Base-by-base conservation (phyloP, 23 tunicate genomes). In the Halocynthia aurantium region DNA sequence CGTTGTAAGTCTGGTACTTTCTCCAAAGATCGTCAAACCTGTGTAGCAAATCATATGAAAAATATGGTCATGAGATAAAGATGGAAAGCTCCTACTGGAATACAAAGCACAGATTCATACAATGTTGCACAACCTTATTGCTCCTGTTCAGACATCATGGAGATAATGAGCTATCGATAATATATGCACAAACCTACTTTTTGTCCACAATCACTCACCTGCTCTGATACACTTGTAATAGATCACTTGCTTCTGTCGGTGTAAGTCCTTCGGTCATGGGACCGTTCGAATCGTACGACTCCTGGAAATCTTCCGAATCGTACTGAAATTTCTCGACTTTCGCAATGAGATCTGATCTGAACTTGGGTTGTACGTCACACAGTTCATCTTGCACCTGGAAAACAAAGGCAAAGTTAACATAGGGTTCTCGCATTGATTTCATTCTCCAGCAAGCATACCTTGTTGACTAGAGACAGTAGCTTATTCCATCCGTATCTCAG, bases 21-120 rank as follows among this genome's bases (percentile, higher is more conserved):
- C 99, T 81, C 99, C 99, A 96, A 76, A 96, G 67, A 22, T 96
- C 99, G 67, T 90, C 96, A 56, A 96, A 96, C 63, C 99, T 92
- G 61, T 22, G 71, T 12, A 21, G 11, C 6, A 67, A 17, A 62
- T 6, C 6, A 51, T 22, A 11, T 75, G 17, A 58, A 1, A n/a
- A 0, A 2, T 1, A 58, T 58, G 15, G 63, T n/a, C 2, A 13
- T 60, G 64, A n/a, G 64, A 31, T 31, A 31, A 31, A 31, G 44
- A 31, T 31, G 44, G 44, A 31, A 31, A 31, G 44, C 1, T 31
- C 44, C 44, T 31, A 31, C 44, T 31, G 44, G 44, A 31, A 31
- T 31, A 31, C 44, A 4, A 31, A 31, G 44, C 44, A 31, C 44
- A 4, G 4, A 31, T 31, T 31, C 44, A 31, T 31, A 31, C 44